Percentiles rank a stretch among this genome's conserved stretches.
Conservation (phyloP, 35 echinoderm and acorn worm species). For the Ophioderma brevispina region DNA sequence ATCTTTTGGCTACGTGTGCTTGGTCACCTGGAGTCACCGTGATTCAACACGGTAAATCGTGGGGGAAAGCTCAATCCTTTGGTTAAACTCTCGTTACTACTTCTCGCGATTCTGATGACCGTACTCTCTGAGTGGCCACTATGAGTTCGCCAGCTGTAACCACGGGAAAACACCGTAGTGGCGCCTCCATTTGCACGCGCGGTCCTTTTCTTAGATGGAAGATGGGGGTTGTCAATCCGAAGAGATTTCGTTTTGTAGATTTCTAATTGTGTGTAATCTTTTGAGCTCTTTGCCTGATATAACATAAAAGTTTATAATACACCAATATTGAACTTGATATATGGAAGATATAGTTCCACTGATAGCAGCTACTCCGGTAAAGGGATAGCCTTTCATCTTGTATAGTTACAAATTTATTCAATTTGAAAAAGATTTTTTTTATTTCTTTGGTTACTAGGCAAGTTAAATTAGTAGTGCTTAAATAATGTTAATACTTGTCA, state of each 20-base stretch:
- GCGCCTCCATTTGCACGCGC: constrained; percentile 82
- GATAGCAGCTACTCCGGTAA: too few species aligned
- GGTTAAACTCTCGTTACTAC: constrained; percentile 94
- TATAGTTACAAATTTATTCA: too few species aligned
- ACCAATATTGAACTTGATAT: too few species aligned
- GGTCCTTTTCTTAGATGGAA: constrained; percentile 80
- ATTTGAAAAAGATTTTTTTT: too few species aligned
- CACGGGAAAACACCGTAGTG: constrained; percentile 81
- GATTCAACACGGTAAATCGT: constrained; percentile 87
- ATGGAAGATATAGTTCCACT: too few species aligned
- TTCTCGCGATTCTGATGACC: constrained; percentile 73
- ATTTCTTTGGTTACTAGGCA: too few species aligned
- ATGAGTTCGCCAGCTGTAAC: constrained; percentile 87
- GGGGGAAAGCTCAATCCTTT: constrained; percentile 96
- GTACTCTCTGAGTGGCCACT: constrained; percentile 89
- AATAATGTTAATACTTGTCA: too few species aligned
- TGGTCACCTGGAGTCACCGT: constrained; percentile 72
- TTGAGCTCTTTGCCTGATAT: constrained; percentile 90
- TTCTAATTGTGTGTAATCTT: constrained; percentile 94
- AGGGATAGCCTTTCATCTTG: too few species aligned
- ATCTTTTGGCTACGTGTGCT: constrained; percentile 52
- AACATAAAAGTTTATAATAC: neutral
- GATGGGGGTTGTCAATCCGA: constrained; percentile 91
- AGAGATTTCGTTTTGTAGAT: constrained; percentile 98
- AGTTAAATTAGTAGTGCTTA: too few species aligned